phyloP scores from a whole-genome alignment of 2,113 vertebrate genomes.

The Oceanites oceanicus region DNA sequence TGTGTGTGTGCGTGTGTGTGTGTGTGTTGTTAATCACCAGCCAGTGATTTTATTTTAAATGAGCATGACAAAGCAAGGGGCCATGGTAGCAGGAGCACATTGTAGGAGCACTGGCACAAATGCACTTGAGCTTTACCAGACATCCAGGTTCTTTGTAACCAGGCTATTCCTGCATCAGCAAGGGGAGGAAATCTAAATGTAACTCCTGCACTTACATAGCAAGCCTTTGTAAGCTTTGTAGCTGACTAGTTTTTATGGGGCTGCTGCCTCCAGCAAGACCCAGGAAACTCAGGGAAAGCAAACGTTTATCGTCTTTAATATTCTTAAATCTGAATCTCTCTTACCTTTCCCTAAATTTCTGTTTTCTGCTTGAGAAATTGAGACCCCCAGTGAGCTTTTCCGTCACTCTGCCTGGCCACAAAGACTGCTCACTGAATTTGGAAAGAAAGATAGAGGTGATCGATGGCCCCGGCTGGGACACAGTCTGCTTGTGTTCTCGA shows the following conservation, averaged over 20 bases:
- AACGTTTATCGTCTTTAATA: neutral
- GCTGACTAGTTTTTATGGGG: neutral
- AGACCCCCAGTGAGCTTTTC: neutral
- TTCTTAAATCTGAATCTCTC: neutral
- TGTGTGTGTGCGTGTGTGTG: too few species aligned
- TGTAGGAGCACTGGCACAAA: neutral
- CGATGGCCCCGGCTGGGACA: neutral
- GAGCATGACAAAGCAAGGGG: neutral
- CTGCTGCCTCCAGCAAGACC: neutral
- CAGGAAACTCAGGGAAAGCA: neutral
- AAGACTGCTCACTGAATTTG: neutral
- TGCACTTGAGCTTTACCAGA: neutral
- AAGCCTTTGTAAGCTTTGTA: neutral
- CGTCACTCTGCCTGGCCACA: neutral
- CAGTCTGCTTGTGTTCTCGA: neutral
- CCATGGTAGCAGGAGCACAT: neutral
- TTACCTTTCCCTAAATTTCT: neutral
- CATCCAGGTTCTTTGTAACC: neutral
- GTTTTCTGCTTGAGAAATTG: neutral
- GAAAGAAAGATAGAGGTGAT: neutral
- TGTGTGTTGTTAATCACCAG: neutral
- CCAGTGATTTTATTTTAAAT: neutral
- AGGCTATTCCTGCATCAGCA: neutral
- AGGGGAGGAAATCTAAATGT: neutral
- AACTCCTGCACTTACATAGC: neutral